Percentiles rank a stretch among this genome's conserved stretches.
Conservation (phyloP, 2,888 invertebrate genomes). For the Agrochola lychnidis region DNA sequence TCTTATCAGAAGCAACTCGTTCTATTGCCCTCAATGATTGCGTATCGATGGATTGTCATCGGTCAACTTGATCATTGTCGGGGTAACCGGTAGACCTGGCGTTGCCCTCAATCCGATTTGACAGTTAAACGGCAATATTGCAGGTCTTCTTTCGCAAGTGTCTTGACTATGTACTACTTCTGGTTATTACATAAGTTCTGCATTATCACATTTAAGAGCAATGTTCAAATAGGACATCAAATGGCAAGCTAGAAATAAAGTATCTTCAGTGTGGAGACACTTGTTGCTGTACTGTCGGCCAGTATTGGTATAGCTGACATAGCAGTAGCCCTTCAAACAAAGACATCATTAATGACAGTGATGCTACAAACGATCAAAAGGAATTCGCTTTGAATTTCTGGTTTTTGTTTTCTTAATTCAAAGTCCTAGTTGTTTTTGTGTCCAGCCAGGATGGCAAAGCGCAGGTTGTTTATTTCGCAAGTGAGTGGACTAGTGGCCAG, state of each 20-base stretch:
- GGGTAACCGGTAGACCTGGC: conserved; percentile 16
- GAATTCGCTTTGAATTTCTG: not conserved
- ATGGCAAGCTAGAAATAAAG: not conserved
- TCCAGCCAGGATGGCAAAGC: conserved; percentile 48
- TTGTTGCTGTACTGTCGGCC: not conserved
- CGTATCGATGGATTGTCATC: conserved; percentile 35
- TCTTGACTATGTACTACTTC: not conserved
- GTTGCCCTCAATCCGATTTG: conserved; percentile 43
- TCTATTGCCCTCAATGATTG: conserved; percentile 49
- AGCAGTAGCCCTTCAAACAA: not conserved
- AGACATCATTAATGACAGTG: not conserved
- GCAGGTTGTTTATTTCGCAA: conserved; percentile 71
- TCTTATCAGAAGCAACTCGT: conserved; percentile 56
- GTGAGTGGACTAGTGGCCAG: conserved; percentile 53
- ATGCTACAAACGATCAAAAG: not conserved
- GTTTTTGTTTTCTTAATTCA: conserved; percentile 3
- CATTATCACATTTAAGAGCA: not conserved
- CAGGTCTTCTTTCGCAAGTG: conserved; percentile 48
- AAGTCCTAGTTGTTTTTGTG: not conserved
- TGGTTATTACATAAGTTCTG: conserved; percentile 13
- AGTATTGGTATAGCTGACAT: not conserved
- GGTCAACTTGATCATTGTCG: conserved; percentile 36
- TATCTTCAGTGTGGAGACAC: not conserved
- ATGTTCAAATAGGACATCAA: not conserved
- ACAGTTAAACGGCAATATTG: conserved; percentile 28